phyloP scores from a whole-genome alignment of 2,888 invertebrate genomes.

The Habrosyne pyritoides region DNA sequence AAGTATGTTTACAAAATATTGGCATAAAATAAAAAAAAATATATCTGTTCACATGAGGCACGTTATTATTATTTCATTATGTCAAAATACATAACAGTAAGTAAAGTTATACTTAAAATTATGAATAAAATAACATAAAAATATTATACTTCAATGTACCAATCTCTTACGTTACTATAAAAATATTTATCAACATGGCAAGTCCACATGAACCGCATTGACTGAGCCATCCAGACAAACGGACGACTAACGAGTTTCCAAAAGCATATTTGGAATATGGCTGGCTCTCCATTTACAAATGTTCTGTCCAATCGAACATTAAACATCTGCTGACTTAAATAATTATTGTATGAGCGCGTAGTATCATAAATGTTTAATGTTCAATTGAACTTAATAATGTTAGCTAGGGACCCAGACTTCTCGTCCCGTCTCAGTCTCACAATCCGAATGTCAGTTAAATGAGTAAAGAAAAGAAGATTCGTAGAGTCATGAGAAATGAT shows the following conservation, averaged over 20 bases:
- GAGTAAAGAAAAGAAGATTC: background rate
- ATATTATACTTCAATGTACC: slow-evolving; percentile 47
- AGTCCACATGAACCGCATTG: slow-evolving; percentile 36
- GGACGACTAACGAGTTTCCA: slow-evolving; percentile 7
- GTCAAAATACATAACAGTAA: slow-evolving; percentile 39
- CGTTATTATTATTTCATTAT: slow-evolving; percentile 45
- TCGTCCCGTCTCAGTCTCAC: background rate
- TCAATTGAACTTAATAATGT: background rate
- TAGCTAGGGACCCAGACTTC: background rate
- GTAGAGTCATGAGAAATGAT: background rate
- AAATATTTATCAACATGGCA: slow-evolving; percentile 52
- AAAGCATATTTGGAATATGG: background rate
- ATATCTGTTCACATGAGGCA: slow-evolving; percentile 55
- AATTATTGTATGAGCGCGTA: too few species aligned
- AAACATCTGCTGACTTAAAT: too few species aligned
- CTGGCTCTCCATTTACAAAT: slow-evolving; percentile 1
- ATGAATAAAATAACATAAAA: slow-evolving; percentile 48
- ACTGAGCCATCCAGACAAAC: slow-evolving; percentile 18
- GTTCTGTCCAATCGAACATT: background rate
- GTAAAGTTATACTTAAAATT: slow-evolving; percentile 41
- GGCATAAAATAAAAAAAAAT: slow-evolving; percentile 55
- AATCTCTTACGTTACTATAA: slow-evolving; percentile 42
- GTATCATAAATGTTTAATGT: background rate
- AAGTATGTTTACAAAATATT: slow-evolving; percentile 44
- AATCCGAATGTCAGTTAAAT: slow-evolving; percentile 4